A percentile compares a stretch with the other conserved stretches of the same genome.
These are phyloP conservation scores for Cyaniris semiargus DNA, from an alignment of 2,888 invertebrate species.

Conservation along the genomic window DNA sequence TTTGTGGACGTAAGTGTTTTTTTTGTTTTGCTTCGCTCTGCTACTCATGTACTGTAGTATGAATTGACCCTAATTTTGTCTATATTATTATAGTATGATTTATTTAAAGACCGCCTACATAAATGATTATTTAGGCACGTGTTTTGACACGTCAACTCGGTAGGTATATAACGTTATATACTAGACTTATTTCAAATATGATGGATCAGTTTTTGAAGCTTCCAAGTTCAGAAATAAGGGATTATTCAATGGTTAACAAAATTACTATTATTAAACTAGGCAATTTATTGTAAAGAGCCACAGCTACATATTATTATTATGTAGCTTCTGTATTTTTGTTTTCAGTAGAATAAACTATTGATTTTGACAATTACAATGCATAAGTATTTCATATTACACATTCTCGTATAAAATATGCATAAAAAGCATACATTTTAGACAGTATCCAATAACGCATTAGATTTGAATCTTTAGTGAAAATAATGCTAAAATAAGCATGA, in stretches of 20 bases:
- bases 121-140: too few relatives aligned
- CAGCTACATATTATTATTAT: too few relatives aligned
- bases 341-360: not conserved
- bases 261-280: too few relatives aligned
- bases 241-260: too few relatives aligned
- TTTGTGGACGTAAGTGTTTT: too few relatives aligned
- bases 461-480: not conserved
- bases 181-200: not conserved
- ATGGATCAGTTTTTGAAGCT: too few relatives aligned
- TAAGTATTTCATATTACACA: not conserved
- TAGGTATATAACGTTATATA: not conserved
- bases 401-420: not conserved
- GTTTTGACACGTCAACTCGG: not conserved
- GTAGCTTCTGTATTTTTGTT: not conserved
- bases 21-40: not conserved
- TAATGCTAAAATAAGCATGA: not conserved
- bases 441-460: not conserved
- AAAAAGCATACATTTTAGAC: not conserved
- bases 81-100: too few relatives aligned
- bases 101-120: too few relatives aligned
- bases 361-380: not conserved
- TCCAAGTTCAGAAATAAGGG: too few relatives aligned
- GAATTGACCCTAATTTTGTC: not conserved
- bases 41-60: not conserved
- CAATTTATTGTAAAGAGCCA: too few relatives aligned